A percentile compares a stretch with the other conserved stretches of the same genome.
These are phyloP conservation scores for Drosophila albomicans DNA, from an alignment of 1,140 invertebrate genomes.

Conservation along the genomic window DNA sequence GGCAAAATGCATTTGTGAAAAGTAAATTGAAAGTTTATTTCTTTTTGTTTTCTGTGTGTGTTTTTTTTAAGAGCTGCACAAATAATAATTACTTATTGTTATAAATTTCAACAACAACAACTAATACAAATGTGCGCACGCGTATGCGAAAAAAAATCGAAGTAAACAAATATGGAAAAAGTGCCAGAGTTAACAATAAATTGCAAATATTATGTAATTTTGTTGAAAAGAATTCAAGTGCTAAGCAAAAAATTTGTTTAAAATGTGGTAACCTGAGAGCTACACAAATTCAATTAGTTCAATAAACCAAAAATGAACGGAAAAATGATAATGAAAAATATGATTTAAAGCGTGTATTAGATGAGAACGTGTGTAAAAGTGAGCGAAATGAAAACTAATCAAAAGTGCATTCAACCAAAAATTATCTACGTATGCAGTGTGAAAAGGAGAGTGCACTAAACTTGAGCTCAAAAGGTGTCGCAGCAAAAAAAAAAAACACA, in stretches of 20 bases:
- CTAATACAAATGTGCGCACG: too few species aligned
- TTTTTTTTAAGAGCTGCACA: background rate
- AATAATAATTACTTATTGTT: conserved; percentile 6
- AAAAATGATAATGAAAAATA: background rate
- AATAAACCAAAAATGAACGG: too few species aligned
- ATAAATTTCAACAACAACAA: conserved; percentile 4
- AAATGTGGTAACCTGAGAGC: background rate
- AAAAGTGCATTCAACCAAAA: conserved; percentile 81
- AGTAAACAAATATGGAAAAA: conserved; percentile 48
- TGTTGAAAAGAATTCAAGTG: conserved; percentile 19
- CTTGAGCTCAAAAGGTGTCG: conserved; percentile 13
- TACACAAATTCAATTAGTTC: too few species aligned
- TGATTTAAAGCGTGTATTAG: background rate
- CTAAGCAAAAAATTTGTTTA: conserved; percentile 9
- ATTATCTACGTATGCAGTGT: conserved; percentile 30
- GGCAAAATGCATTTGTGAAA: conserved; percentile 15
- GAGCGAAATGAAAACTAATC: conserved; percentile 41
- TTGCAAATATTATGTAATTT: conserved; percentile 57
- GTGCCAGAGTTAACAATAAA: conserved; percentile 34
- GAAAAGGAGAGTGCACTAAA: conserved; percentile 19
- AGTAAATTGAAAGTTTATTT: conserved; percentile 4
- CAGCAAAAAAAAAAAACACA: background rate
- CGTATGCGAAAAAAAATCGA: conserved; percentile 10
- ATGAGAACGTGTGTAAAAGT: background rate
- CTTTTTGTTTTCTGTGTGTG: too few species aligned